Evolutionary conservation across 2,888 invertebrate genomes (phyloP), one percentile per base, ranked within the genome.

Genomic region (Pachydiplax longipennis): DNA sequence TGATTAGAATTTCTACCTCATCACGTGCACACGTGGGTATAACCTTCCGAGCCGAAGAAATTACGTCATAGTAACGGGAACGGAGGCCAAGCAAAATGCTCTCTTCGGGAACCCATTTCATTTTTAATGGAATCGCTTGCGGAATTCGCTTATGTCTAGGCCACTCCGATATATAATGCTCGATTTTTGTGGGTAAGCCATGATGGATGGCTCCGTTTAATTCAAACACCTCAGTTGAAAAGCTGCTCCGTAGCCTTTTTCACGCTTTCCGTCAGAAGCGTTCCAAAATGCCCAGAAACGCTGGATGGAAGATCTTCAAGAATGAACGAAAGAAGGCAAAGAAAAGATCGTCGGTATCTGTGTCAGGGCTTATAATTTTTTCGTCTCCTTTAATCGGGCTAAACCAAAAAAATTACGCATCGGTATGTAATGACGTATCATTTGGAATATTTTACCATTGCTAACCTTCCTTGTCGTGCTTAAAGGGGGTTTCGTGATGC

Each of bases 21-120:
- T 73, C 25, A 73, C 73, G 73, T 25, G 73, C 4, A 73, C 73
- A 73, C 73, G 25, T 73, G 73, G 25, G 31, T 31, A 73, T 73
- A 31, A 73, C n/a, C n/a, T 53, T 58, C 65, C 15, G 58, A 37
- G 35, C 35, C 18, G 15, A 37, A 35, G 87, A 87, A 87, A 61
- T 87, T 61, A 87, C 87, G 87, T 87, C 87, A 87, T 87, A 10
- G 61, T 87, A 87, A 87, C 87, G 87, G 87, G 31, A 87, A 58
- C 37, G 58, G 58, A 22, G 61, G 61, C 58, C 65, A 61, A 61
- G 58, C 58, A 87, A 87, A 87, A 61, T 87, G 61, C 37, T 58
- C 87, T 65, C 87, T 61, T 61, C 37, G 37, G 58, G 37, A 65
- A 37, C 58, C 25, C 61, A 65, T 87, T 87, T 87, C 73, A 25